phyloP scores from a whole-genome alignment of 2,797 vertebrate species.

The Hozukius guyotensis region DNA sequence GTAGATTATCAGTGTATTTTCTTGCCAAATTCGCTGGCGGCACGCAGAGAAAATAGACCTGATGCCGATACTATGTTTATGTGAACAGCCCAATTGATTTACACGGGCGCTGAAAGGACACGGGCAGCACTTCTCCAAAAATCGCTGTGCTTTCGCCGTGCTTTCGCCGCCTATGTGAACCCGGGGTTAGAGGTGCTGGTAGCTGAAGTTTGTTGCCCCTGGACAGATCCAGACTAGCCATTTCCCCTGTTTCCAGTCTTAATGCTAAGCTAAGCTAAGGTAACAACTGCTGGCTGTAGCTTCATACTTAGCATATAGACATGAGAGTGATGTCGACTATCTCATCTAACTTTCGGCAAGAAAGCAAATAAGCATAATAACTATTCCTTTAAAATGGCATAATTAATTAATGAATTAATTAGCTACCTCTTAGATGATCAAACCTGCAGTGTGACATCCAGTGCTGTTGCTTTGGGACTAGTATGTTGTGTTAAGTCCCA shows the following conservation, averaged over 20 bases:
- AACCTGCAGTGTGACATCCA: neutral
- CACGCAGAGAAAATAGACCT: too few species aligned
- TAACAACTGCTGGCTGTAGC: neutral
- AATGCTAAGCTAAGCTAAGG: neutral
- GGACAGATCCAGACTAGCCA: neutral
- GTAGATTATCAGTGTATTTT: too few species aligned
- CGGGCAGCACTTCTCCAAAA: too few species aligned
- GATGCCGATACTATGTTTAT: too few species aligned
- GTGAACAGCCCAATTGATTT: too few species aligned
- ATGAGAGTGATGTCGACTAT: too few species aligned
- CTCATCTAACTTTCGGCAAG: too few species aligned
- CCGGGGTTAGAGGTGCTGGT: too few species aligned
- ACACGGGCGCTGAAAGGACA: fast-evolving
- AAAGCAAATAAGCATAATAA: too few species aligned
- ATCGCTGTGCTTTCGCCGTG: too few species aligned
- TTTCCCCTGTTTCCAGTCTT: neutral
- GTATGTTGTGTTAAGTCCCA: neutral
- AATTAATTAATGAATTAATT: neutral
- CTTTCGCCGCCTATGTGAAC: too few species aligned
- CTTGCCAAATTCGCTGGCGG: too few species aligned
- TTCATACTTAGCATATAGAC: neutral
- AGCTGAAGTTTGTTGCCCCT: neutral
- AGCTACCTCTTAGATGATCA: neutral
- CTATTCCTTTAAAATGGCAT: neutral
- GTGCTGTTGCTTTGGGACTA: neutral